A percentile compares a stretch with the other conserved stretches of the same genome.
Conservation (phyloP, 2,113 vertebrate species). For the Proterorhinus semilunaris region DNA sequence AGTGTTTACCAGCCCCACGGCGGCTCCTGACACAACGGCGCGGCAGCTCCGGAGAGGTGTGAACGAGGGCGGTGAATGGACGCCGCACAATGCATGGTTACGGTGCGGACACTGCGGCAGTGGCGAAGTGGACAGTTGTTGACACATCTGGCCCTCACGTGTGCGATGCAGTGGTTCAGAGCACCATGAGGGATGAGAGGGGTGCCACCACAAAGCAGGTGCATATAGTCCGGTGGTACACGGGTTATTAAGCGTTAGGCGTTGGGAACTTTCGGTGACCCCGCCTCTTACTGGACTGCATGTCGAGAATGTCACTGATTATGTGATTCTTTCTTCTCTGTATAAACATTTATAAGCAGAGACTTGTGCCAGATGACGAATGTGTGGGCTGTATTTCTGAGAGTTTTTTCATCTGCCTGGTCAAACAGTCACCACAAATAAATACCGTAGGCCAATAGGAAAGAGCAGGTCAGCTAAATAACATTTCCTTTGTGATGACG, state of each 20-base stretch:
- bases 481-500: too few relatives aligned
- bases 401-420: too few relatives aligned
- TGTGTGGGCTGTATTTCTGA: too few relatives aligned
- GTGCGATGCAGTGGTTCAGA: neutral
- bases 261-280: neutral
- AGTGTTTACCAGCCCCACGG: slow-evolving; percentile 59
- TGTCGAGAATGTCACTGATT: neutral
- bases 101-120: slow-evolving; percentile 10
- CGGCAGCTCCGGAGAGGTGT: slow-evolving; percentile 26
- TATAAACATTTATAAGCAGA: neutral
- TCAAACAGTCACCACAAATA: too few relatives aligned
- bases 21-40: slow-evolving; percentile 55
- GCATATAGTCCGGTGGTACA: neutral
- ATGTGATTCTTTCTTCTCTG: neutral
- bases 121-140: neutral
- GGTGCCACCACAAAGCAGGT: neutral
- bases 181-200: neutral
- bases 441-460: too few relatives aligned
- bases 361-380: neutral
- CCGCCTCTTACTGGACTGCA: neutral
- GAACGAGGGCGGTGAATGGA: slow-evolving; percentile 28
- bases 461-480: too few relatives aligned
- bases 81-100: slow-evolving; percentile 19
- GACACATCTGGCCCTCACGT: slow-evolving; percentile 1
- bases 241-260: neutral